Base-by-base conservation (phyloP, 2,797 vertebrate genomes). In the Galago senegalensis region DNA sequence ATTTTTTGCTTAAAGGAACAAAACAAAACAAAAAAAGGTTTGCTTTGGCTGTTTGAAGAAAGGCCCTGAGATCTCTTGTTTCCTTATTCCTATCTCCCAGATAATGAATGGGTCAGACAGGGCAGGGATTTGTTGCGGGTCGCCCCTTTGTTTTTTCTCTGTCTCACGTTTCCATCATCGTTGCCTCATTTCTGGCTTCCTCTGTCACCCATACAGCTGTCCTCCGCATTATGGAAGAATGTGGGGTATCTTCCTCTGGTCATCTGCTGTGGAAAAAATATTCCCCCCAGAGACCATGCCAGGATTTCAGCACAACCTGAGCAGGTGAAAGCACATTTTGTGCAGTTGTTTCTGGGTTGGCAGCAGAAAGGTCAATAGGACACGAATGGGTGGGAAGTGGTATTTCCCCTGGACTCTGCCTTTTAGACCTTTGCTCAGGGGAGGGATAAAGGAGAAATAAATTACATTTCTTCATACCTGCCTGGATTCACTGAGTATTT, bases 161-260 rank as follows among this genome's bases (percentile, higher is more conserved):
- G 16, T 85, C 84, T 93, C 79, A 27, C 65, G 67, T 83, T 83
- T 56, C 72, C 29, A 31, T 23, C 16, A 6, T 14, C 46, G 21
- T n/a, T 2, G 10, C 27, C 75, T 61, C 91, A 5, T 85, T 95
- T 81, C 93, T 84, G 93, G 83, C 67, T 70, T 60, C 56, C 31
- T 76, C 58, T 21, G 49, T 34, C n/a, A 16, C 77, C 69, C 69
- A n/a, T 77, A 73, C 97, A 97, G 97, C 96, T 98, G 97, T 80
- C 88, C 80, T 43, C 9, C 0, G 4, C 56, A 29, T 67, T 76
- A 53, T 12, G 56, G 85, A 97, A 88, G 95, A 92, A 92, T 95
- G 95, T 63, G 79, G 89, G 87, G 73, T 85, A 60, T 89, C 90
- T 91, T 56, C 61, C 60, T 63, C 85, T 25, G 40, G 80, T 90